phyloP scores from a whole-genome alignment of 1,140 invertebrate genomes.

The Oryzaephilus surinamensis region DNA sequence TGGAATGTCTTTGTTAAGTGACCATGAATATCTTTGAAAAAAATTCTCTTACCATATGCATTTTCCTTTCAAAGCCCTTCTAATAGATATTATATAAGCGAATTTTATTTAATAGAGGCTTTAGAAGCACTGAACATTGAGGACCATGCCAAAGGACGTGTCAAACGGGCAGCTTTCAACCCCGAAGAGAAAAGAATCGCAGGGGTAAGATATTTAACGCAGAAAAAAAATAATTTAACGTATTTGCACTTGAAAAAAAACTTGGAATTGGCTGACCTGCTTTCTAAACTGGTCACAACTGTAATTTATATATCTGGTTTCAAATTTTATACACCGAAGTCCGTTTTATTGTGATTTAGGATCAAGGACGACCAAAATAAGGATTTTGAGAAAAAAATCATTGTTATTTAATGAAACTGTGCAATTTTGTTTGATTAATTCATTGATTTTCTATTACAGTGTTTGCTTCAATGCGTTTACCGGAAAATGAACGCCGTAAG shows the following conservation, averaged over 20 bases:
- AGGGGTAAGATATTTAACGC: constrained; percentile 42
- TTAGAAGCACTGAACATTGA: constrained; percentile 20
- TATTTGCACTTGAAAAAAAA: not conserved
- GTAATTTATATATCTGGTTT: constrained; percentile 1
- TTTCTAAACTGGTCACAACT: constrained; percentile 11
- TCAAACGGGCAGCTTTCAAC: constrained; percentile 46
- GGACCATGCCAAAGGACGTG: constrained; percentile 27
- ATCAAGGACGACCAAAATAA: not conserved
- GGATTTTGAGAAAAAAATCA: not conserved
- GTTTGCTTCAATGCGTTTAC: constrained; percentile 54
- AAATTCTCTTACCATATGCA: not conserved
- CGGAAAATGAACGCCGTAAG: constrained; percentile 55
- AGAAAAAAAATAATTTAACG: too few species aligned
- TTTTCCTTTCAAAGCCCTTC: not conserved
- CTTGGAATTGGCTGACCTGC: not conserved
- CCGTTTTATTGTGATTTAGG: too few species aligned
- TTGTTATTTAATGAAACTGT: not conserved
- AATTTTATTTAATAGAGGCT: constrained; percentile 40
- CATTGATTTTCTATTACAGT: constrained; percentile 37
- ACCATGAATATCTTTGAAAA: too few species aligned
- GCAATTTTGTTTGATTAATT: constrained; percentile 2
- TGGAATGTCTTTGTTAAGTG: not conserved
- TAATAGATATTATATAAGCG: too few species aligned
- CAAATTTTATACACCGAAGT: not conserved
- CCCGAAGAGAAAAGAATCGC: constrained; percentile 51